Conservation (phyloP, 2,113 vertebrate species). For the Struthidea cinerea region DNA sequence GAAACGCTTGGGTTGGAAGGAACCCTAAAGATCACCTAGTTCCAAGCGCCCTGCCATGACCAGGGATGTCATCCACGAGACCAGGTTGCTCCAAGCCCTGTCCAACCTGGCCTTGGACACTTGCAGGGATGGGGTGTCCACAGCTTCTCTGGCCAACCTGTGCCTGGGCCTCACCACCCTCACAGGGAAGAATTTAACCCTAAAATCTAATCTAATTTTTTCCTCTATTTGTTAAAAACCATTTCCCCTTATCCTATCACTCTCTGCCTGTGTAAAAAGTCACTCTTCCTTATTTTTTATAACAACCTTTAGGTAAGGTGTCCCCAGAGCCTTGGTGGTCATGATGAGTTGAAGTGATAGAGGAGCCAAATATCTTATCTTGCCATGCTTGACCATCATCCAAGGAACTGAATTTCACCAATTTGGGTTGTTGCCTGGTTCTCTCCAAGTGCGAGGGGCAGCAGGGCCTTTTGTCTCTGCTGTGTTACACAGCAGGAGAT, state of each 20-base stretch:
- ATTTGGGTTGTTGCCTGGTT: neutral
- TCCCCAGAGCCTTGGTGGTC: neutral
- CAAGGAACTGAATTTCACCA: neutral
- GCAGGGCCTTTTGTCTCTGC: neutral
- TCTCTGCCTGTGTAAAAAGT: neutral
- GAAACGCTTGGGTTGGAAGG: neutral
- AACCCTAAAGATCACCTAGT: neutral
- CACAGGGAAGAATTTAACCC: neutral
- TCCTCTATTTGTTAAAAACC: neutral
- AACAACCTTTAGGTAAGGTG: too few species aligned
- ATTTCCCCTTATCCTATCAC: neutral
- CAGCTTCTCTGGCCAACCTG: neutral
- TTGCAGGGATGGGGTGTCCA: neutral
- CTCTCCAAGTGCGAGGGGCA: neutral
- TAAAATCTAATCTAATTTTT: neutral
- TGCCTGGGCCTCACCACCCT: neutral
- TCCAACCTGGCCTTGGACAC: neutral
- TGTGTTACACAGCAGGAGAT: neutral
- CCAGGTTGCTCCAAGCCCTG: neutral
- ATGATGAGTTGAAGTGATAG: neutral
- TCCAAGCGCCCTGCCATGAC: neutral
- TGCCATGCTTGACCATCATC: neutral
- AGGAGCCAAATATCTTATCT: neutral
- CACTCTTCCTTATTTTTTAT: neutral
- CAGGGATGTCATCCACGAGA: accelerated